phyloP scores from a whole-genome alignment of 2,113 vertebrate species.

The Oncorhynchus gorbuscha region DNA sequence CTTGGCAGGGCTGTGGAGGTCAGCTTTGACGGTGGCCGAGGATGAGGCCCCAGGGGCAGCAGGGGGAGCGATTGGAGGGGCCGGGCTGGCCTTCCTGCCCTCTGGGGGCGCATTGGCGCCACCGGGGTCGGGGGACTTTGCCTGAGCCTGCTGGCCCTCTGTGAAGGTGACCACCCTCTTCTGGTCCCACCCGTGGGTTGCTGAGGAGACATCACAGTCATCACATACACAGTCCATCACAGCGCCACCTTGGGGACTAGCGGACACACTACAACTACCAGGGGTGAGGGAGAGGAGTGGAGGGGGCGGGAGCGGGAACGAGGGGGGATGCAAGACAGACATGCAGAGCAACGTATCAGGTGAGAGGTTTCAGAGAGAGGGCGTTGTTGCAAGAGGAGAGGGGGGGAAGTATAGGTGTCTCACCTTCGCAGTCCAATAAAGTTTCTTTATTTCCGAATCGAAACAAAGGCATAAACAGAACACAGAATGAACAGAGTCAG shows the following conservation, averaged over 20 bases:
- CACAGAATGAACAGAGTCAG: conserved; percentile 74
- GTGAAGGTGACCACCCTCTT: conserved; percentile 97
- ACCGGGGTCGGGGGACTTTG: conserved; percentile 28
- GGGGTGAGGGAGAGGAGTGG: conserved; percentile 21
- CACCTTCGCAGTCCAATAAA: conserved; percentile 79
- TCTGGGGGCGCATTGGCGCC: conserved; percentile 39
- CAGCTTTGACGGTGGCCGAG: conserved; percentile 75
- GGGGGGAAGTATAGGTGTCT: conserved; percentile 41
- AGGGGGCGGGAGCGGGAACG: conserved; percentile 5
- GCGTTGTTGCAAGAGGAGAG: conserved; percentile 37
- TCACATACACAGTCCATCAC: conserved; percentile 1
- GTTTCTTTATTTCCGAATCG: conserved; percentile 73
- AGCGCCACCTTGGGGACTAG: neutral
- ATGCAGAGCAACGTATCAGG: conserved; percentile 68
- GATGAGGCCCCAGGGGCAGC: conserved; percentile 65
- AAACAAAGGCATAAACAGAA: conserved; percentile 69
- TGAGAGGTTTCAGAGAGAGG: conserved; percentile 58
- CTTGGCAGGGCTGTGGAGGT: conserved; percentile 77
- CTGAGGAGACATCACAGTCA: conserved; percentile 36
- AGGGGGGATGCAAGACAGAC: conserved; percentile 69
- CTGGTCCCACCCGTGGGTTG: conserved; percentile 76
- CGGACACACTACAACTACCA: conserved; percentile 39
- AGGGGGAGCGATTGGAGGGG: conserved; percentile 60
- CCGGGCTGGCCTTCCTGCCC: conserved; percentile 49
- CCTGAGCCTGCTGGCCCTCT: conserved; percentile 73